phyloP scores from a whole-genome alignment of 2,797 vertebrate species.

The Helostoma temminkii region DNA sequence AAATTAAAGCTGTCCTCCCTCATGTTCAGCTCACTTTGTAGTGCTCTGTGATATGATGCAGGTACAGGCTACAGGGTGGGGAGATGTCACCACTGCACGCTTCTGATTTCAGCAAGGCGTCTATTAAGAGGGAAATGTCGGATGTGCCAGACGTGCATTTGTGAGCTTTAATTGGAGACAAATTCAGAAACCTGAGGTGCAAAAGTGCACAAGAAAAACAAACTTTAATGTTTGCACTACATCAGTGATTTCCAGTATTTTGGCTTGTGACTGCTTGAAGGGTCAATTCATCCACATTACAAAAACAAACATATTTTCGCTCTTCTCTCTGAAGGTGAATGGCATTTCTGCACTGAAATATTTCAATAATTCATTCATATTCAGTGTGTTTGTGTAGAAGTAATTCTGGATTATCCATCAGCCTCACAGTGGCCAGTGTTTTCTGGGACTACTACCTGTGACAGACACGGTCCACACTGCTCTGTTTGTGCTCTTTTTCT shows the following conservation, averaged over 20 bases:
- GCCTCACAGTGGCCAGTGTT: not conserved
- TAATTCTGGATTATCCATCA: not conserved
- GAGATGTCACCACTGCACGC: conserved; percentile 50
- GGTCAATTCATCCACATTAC: not conserved
- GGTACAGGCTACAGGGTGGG: conserved; percentile 61
- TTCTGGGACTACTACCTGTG: not conserved
- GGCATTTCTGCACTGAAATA: not conserved
- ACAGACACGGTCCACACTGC: not conserved
- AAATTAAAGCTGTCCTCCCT: conserved; percentile 50
- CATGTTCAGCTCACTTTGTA: conserved; percentile 56
- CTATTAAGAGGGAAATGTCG: conserved; percentile 59
- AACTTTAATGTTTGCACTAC: not conserved
- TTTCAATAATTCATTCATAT: not conserved
- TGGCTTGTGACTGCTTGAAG: not conserved
- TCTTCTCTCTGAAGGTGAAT: not conserved
- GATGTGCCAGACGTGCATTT: conserved; percentile 17
- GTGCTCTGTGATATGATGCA: conserved; percentile 44
- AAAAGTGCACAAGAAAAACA: conserved; percentile 19
- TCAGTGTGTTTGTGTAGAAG: too few relatives aligned
- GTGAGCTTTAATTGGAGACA: conserved; percentile 52
- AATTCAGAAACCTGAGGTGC: conserved; percentile 35
- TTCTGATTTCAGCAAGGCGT: conserved; percentile 53
- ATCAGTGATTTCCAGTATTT: not conserved
- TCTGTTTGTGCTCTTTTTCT: too few relatives aligned
- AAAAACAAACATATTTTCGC: not conserved